A percentile compares a stretch with the other conserved stretches of the same genome.
Conservation (phyloP, 1,140 invertebrate genomes). For the Solenopsis fugax region DNA sequence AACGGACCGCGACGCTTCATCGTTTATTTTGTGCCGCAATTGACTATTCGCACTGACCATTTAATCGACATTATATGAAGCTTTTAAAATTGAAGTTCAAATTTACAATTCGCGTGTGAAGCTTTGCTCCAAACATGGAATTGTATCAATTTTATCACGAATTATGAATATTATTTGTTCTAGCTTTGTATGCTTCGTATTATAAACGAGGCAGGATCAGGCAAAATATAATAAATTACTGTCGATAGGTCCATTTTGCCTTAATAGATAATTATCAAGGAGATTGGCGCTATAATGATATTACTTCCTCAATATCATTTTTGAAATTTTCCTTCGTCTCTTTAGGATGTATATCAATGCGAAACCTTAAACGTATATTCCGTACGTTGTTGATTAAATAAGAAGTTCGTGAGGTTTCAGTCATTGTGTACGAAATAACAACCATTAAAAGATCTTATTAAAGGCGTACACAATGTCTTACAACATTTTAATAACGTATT, state of each 20-base stretch:
- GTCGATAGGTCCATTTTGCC: background rate
- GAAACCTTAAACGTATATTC: background rate
- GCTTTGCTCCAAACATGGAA: background rate
- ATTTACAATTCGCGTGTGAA: background rate
- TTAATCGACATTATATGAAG: background rate
- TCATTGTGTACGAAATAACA: background rate
- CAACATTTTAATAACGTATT: constrained; percentile 1
- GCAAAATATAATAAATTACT: background rate
- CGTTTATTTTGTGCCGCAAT: background rate
- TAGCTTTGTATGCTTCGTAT: background rate
- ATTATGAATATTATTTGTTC: background rate
- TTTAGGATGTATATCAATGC: background rate
- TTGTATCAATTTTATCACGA: background rate
- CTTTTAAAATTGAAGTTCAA: background rate
- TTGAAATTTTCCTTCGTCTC: background rate
- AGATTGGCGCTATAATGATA: background rate
- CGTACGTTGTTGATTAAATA: background rate
- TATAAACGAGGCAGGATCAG: background rate
- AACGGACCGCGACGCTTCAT: background rate
- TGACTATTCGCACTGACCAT: background rate
- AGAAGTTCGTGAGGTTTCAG: background rate
- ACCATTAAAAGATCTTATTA: constrained; percentile 4
- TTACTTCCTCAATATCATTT: background rate
- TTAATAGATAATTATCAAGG: background rate
- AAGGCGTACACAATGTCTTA: background rate